A percentile compares a stretch with the other conserved stretches of the same genome.
These are phyloP conservation scores for Chymomyza fuscimana DNA, from an alignment of 2,888 invertebrate species.

Conservation along the genomic window DNA sequence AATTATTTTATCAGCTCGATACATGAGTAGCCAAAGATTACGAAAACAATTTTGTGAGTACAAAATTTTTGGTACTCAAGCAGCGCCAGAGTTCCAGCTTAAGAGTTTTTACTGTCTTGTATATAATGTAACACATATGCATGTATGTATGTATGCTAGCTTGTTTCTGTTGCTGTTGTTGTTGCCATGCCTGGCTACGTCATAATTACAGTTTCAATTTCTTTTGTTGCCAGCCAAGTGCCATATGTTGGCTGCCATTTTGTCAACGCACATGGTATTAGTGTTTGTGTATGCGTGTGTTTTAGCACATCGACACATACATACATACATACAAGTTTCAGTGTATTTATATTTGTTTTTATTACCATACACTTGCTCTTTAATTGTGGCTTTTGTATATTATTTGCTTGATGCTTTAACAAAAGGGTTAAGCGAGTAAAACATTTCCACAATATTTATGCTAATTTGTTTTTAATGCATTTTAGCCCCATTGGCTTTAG, in stretches of 20 bases:
- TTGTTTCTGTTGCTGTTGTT: constrained; percentile 14
- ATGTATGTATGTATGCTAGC: neutral
- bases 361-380: constrained; percentile 14
- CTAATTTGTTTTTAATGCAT: constrained; percentile 62
- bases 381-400: constrained; percentile 38
- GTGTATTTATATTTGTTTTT: constrained; percentile 4
- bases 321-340: too few relatives aligned
- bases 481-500: constrained; percentile 6
- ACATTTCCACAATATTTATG: constrained; percentile 40
- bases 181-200: constrained; percentile 34
- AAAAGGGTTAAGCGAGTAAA: constrained; percentile 32
- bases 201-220: constrained; percentile 65
- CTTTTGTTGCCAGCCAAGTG: constrained; percentile 39
- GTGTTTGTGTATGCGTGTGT: constrained; percentile 1
- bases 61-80: too few relatives aligned
- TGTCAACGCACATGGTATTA: constrained; percentile 29
- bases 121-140: too few relatives aligned
- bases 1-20: too few relatives aligned
- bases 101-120: too few relatives aligned
- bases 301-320: too few relatives aligned
- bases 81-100: too few relatives aligned
- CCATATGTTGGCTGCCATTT: constrained; percentile 13
- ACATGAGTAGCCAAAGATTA: too few relatives aligned
- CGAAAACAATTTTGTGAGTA: too few relatives aligned
- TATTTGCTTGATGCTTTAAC: constrained; percentile 32